Evolutionary conservation across 2,888 invertebrate species (phyloP).

Genomic region (Coecobrya sp.): DNA sequence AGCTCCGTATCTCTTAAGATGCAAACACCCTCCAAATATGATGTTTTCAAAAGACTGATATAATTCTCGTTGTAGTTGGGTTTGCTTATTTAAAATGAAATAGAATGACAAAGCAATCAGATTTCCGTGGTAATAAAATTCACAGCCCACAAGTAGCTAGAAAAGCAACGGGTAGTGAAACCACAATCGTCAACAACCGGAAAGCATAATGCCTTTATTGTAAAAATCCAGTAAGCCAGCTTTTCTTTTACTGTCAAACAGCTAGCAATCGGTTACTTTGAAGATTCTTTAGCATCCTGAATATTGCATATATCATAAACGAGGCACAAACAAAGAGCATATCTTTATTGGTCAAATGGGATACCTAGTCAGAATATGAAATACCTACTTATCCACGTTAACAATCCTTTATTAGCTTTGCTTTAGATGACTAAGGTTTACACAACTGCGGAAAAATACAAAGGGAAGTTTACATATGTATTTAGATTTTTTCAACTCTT

Average conservation of each 20-base stretch:
- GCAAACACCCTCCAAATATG: too few relatives aligned
- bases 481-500: too few relatives aligned
- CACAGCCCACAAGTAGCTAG: constrained; percentile 68
- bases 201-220: constrained; percentile 3
- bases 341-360: too few relatives aligned
- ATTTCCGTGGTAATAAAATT: constrained; percentile 53
- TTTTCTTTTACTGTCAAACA: background rate
- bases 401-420: too few relatives aligned
- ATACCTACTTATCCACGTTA: too few relatives aligned
- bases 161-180: constrained; percentile 45
- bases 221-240: constrained; percentile 20
- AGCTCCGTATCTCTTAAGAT: too few relatives aligned
- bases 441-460: constrained; percentile 31
- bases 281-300: background rate
- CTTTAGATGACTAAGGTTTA: too few relatives aligned
- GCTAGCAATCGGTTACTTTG: constrained; percentile 52
- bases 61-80: too few relatives aligned
- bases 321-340: too few relatives aligned
- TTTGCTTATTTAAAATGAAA: background rate
- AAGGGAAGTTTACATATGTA: too few relatives aligned
- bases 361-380: too few relatives aligned
- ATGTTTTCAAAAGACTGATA: too few relatives aligned
- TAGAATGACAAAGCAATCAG: background rate
- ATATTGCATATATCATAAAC: background rate
- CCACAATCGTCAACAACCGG: constrained; percentile 53